Evolutionary conservation across 2,797 vertebrate genomes (phyloP).

Genomic region (Alfaro cultratus): DNA sequence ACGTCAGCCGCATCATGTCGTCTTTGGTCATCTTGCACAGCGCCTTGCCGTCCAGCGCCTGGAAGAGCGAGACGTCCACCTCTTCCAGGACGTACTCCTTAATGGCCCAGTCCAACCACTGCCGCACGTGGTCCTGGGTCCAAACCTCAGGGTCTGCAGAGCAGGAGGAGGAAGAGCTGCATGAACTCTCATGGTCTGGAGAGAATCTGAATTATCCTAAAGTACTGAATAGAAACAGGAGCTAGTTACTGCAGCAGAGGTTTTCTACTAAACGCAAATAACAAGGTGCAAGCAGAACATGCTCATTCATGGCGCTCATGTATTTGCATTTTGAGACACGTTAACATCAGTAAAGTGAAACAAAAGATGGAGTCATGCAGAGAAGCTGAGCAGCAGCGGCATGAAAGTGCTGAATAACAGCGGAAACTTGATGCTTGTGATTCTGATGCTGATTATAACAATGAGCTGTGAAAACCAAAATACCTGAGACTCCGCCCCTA

Average conservation of each 20-base stretch:
- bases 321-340: neutral
- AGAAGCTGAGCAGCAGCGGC: neutral
- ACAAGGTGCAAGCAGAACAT: neutral
- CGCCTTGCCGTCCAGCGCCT: slow-evolving; percentile 84
- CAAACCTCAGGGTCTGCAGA: slow-evolving; percentile 81
- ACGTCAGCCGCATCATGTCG: slow-evolving; percentile 86
- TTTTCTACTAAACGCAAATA: neutral
- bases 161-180: neutral
- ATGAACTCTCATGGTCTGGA: neutral
- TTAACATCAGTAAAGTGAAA: neutral
- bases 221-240: neutral
- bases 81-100: slow-evolving; percentile 87
- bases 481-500: no score
- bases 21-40: slow-evolving; percentile 88
- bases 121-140: slow-evolving; percentile 85
- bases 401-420: slow-evolving; percentile 26
- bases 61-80: slow-evolving; percentile 83
- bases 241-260: neutral
- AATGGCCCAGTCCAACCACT: slow-evolving; percentile 90
- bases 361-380: neutral
- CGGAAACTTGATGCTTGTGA: slow-evolving; percentile 25
- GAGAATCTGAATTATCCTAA: neutral
- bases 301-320: neutral
- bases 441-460: slow-evolving; percentile 17
- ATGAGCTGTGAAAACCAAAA: neutral